phyloP scores from a whole-genome alignment of 2,113 vertebrate genomes.

The Chaetops frenatus region DNA sequence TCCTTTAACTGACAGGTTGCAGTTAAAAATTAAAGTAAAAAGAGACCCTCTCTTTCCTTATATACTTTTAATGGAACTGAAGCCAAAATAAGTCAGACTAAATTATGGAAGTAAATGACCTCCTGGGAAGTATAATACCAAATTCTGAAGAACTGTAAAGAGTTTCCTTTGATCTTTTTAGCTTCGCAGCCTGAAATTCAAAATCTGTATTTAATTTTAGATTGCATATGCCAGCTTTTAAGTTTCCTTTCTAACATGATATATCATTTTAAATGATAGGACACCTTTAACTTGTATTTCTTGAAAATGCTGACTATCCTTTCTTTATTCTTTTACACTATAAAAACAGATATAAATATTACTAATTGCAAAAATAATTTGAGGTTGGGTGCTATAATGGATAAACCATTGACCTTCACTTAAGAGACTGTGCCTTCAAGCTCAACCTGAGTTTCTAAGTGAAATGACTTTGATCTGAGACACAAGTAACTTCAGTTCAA shows the following conservation, averaged over 20 bases:
- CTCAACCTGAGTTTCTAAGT: constrained; percentile 52
- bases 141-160: constrained; percentile 78
- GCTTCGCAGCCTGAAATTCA: constrained; percentile 76
- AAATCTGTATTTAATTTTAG: constrained; percentile 81
- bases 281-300: constrained; percentile 75
- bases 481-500: constrained; percentile 58
- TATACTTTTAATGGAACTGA: constrained; percentile 77
- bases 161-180: constrained; percentile 80
- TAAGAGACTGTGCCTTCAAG: constrained; percentile 61
- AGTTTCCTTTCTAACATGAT: constrained; percentile 75
- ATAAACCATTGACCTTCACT: constrained; percentile 68
- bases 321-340: constrained; percentile 69
- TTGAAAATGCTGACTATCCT: constrained; percentile 70
- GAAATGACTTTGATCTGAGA: constrained; percentile 68
- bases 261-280: constrained; percentile 76
- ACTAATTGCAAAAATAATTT: constrained; percentile 72
- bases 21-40: constrained; percentile 78
- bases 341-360: constrained; percentile 73
- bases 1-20: constrained; percentile 71
- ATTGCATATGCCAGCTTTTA: constrained; percentile 76
- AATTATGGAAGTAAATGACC: constrained; percentile 82
- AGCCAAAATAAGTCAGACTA: constrained; percentile 84
- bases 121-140: constrained; percentile 76
- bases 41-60: constrained; percentile 65
- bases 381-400: constrained; percentile 59